These are phyloP conservation scores for Tretioscincus oriximinensis DNA, from an alignment of 2,113 vertebrate species.

Conservation along the genomic window DNA sequence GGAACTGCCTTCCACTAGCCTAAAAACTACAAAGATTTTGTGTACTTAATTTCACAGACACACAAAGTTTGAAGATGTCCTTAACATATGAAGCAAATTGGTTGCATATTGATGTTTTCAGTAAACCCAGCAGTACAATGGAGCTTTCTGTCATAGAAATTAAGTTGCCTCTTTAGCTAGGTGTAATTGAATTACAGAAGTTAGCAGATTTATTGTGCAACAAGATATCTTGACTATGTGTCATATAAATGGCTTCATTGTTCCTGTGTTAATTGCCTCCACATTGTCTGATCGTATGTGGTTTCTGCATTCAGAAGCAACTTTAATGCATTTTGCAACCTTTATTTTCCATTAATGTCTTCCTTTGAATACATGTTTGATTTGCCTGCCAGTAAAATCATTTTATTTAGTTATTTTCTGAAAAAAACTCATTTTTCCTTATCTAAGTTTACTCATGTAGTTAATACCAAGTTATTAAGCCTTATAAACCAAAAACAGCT, in stretches of 20 bases:
- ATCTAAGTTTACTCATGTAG: slow-evolving; percentile 24
- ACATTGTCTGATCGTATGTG: not conserved
- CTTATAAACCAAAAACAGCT: not conserved
- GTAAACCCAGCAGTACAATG: not conserved
- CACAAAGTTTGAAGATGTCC: not conserved
- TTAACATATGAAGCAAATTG: slow-evolving; percentile 21
- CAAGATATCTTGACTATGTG: slow-evolving; percentile 14
- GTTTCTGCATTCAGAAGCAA: slow-evolving; percentile 4
- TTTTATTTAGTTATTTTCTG: slow-evolving; percentile 34
- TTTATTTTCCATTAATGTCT: slow-evolving; percentile 16
- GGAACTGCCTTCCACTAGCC: not conserved
- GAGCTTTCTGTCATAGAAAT: slow-evolving; percentile 15
- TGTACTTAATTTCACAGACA: not conserved
- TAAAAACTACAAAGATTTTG: not conserved
- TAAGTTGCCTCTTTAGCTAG: slow-evolving; percentile 3
- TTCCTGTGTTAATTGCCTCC: slow-evolving; percentile 16
- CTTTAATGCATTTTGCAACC: slow-evolving; percentile 3
- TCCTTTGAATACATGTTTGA: slow-evolving; percentile 16
- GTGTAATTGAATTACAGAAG: slow-evolving; percentile 19
- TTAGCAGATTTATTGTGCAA: slow-evolving; percentile 12
- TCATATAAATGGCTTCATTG: slow-evolving; percentile 26
- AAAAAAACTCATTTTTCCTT: slow-evolving; percentile 29
- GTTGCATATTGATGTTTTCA: slow-evolving; percentile 17
- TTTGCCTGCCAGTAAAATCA: slow-evolving; percentile 6
- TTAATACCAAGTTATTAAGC: slow-evolving; percentile 10